Percentiles rank a stretch among this genome's conserved stretches.
Conservation (phyloP, 2,113 vertebrate species). For the Corythaeola cristata region DNA sequence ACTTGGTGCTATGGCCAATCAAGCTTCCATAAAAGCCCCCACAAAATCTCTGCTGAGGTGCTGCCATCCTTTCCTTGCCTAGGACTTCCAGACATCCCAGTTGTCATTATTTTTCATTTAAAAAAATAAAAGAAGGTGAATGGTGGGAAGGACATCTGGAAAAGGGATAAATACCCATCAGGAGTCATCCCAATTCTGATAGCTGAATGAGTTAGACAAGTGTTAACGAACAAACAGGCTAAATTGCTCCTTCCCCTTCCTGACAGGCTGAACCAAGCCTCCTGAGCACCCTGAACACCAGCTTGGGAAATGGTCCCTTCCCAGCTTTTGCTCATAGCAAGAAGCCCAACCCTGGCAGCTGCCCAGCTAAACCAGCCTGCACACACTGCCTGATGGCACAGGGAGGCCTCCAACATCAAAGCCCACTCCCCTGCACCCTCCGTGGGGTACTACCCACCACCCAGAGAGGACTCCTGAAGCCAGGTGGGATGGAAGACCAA, state of each 20-base stretch:
- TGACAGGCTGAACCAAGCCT: background rate
- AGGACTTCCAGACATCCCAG: background rate
- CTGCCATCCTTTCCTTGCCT: background rate
- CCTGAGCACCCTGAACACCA: background rate
- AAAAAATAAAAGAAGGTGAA: background rate
- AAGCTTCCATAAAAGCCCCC: background rate
- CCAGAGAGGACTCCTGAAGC: background rate
- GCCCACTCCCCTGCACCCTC: no score
- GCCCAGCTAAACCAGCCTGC: background rate
- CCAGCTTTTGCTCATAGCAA: background rate
- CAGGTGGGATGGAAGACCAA: background rate
- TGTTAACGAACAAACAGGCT: background rate
- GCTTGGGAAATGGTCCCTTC: accelerated
- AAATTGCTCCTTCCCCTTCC: background rate
- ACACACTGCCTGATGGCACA: background rate
- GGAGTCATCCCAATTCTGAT: background rate
- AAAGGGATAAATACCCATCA: background rate
- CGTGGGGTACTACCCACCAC: background rate
- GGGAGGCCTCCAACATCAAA: background rate
- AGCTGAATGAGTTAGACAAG: background rate
- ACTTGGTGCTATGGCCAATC: background rate
- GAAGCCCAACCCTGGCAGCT: background rate
- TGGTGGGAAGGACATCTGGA: background rate
- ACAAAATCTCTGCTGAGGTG: background rate
- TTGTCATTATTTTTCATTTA: background rate